Conservation (phyloP, 2,113 vertebrate genomes). For the Aptenodytes forsteri region DNA sequence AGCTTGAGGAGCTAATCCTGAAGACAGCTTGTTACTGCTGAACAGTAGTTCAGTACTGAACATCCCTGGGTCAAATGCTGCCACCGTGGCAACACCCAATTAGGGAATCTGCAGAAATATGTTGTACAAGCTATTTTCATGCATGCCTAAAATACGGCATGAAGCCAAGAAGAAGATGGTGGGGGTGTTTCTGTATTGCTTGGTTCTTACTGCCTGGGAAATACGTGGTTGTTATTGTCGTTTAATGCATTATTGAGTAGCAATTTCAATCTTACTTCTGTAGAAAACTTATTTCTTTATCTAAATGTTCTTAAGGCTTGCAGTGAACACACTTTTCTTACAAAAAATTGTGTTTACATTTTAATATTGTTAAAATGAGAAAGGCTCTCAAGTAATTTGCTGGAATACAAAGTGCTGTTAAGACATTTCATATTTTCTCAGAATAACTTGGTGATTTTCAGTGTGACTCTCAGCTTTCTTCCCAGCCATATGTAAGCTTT, state of each 20-base stretch:
- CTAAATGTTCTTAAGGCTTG: neutral
- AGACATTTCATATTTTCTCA: neutral
- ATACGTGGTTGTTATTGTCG: rapidly evolving
- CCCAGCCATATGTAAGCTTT: neutral
- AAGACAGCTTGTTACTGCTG: neutral
- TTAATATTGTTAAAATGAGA: neutral
- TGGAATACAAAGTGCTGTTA: neutral
- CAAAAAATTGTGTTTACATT: neutral
- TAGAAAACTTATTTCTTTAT: neutral
- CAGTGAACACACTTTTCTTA: neutral
- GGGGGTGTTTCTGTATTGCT: neutral
- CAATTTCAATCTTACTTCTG: neutral
- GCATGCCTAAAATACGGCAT: rapidly evolving
- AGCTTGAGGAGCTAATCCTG: neutral
- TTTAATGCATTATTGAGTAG: neutral
- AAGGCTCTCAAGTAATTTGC: neutral
- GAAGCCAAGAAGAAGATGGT: neutral
- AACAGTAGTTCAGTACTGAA: neutral
- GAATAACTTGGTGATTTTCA: neutral
- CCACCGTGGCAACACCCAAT: rapidly evolving
- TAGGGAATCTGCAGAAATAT: neutral
- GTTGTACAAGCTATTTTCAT: neutral
- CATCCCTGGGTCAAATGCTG: neutral
- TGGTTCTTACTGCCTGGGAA: neutral
- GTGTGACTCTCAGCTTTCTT: neutral